Conservation (phyloP, 2,113 vertebrate genomes). For the Shinisaurus crocodilurus region DNA sequence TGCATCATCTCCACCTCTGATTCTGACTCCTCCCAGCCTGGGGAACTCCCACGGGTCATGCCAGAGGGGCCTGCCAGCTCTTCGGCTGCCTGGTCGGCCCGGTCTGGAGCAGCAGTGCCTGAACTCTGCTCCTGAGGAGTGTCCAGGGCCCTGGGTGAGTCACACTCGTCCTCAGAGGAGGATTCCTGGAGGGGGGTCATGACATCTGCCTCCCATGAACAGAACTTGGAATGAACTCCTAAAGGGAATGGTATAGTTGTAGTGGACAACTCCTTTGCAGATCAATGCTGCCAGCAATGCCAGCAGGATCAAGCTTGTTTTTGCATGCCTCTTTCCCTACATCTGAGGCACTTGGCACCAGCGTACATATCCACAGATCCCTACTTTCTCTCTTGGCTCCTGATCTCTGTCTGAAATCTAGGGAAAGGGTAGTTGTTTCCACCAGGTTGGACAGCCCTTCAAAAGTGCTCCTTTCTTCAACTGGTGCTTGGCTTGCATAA, state of each 20-base stretch:
- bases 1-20: too few species aligned
- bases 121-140: too few species aligned
- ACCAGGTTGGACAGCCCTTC: background rate
- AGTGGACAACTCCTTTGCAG: background rate
- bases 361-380: background rate
- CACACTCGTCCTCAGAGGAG: too few species aligned
- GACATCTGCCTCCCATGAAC: background rate
- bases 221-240: background rate
- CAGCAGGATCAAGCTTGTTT: background rate
- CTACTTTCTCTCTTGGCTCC: background rate
- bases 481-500: background rate
- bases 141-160: too few species aligned
- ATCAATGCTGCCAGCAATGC: background rate
- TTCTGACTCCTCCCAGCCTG: too few species aligned
- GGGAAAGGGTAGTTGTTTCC: background rate
- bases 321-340: background rate
- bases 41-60: too few species aligned
- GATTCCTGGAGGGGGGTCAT: too few species aligned
- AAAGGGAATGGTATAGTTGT: background rate
- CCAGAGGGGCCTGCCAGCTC: too few species aligned
- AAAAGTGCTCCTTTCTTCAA: background rate
- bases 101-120: too few species aligned
- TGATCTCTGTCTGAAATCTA: background rate
- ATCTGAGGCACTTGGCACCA: background rate
- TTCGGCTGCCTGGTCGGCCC: too few species aligned